phyloP scores from a whole-genome alignment of 2,888 invertebrate species.

The Vesta saturnalis region DNA sequence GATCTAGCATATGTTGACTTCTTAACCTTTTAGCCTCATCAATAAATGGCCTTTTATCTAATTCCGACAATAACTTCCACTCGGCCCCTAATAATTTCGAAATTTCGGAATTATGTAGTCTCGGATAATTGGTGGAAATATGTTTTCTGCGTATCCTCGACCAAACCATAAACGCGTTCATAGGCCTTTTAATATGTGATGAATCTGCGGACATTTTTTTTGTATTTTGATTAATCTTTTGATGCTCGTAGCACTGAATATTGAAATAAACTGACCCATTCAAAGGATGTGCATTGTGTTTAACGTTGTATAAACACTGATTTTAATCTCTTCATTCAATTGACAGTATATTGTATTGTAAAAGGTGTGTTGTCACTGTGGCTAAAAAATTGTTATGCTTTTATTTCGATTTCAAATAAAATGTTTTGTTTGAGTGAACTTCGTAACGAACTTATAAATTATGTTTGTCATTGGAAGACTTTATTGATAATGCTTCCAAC shows the following conservation, averaged over 20 bases:
- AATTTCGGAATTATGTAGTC: constrained; percentile 81
- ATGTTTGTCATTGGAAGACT: constrained; percentile 30
- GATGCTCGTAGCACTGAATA: constrained; percentile 33
- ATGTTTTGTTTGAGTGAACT: constrained; percentile 45
- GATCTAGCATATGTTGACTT: constrained; percentile 60
- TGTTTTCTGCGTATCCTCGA: constrained; percentile 81
- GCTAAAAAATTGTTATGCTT: constrained; percentile 43
- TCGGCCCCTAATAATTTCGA: constrained; percentile 84
- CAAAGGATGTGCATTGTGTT: constrained; percentile 54
- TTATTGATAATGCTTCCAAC: constrained; percentile 23
- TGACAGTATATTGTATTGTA: constrained; percentile 56
- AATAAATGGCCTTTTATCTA: constrained; percentile 86
- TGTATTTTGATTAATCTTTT: not conserved
- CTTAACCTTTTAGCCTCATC: constrained; percentile 80
- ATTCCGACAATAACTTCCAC: constrained; percentile 84
- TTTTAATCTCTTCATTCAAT: constrained; percentile 59
- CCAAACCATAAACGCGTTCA: constrained; percentile 95
- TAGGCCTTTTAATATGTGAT: constrained; percentile 91
- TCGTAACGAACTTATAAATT: constrained; percentile 31
- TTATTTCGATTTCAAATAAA: constrained; percentile 42
- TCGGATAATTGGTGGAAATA: constrained; percentile 85
- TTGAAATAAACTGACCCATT: constrained; percentile 50
- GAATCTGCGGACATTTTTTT: constrained; percentile 40
- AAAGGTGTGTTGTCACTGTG: constrained; percentile 51
- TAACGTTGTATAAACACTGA: constrained; percentile 61